Evolutionary conservation across 2,888 invertebrate species (phyloP), one percentile per base, ranked within the genome.

Genomic region (Tuta absoluta): DNA sequence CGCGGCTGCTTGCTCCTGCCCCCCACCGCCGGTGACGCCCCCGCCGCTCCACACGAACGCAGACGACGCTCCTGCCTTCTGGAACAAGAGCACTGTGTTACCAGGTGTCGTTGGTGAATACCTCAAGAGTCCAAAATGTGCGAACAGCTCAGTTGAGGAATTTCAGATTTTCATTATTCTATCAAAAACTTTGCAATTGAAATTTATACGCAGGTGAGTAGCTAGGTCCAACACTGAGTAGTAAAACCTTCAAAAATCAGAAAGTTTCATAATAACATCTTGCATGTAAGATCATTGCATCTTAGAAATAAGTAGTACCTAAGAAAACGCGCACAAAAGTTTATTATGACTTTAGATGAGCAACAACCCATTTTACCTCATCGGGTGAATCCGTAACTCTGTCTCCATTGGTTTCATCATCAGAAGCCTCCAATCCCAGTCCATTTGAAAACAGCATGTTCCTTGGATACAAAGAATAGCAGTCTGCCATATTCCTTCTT

Each of bases 1-100:
- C 84, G 82, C 87, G 81, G 79, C 83, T 84, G 81, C 91, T 89
- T 90, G 90, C 75, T 91, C 93, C 75, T 92, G 92, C 71, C 89
- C 93, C 78, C 94, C 93, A 28, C 91, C 90, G 2, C 92, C 92
- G 28, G 89, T 87, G 73, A 92, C 89, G 79, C 93, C 93, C 80
- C 91, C 92, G 58, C 91, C 92, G 66, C 92, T 92, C 93, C 93
- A 93, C 74, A 92, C 92, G 77, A 93, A 93, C 81, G 93, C 93
- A 78, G 93, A 92, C 68, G 92, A 92, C 66, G 91, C 91, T 69
- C 93, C 91, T 77, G 92, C 92, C 92, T 95, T 95, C 95, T 95
- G 93, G 72, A 94, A 94, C 85, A 90, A 88, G 69, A 65, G 58
- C 23, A 41, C 37, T 33, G 37, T 65, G 65, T 65, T 65, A 65